Conservation (phyloP, 2,113 vertebrate genomes). For the Chloroceryle aenea region DNA sequence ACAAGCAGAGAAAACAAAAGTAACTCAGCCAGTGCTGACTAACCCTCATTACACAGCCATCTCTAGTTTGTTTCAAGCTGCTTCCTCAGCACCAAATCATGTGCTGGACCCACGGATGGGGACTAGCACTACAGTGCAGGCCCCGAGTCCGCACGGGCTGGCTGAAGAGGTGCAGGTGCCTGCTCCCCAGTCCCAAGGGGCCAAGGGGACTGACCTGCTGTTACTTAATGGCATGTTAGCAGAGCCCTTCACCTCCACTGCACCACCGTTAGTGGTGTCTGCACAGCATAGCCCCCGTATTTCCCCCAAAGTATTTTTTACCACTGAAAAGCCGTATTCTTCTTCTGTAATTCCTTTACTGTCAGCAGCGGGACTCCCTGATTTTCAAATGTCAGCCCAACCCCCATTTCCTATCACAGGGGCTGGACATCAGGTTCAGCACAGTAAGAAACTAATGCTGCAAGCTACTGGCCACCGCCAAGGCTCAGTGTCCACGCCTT, state of each 20-base stretch:
- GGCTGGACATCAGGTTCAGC: neutral
- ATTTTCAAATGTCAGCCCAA: neutral
- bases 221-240: accelerated
- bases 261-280: neutral
- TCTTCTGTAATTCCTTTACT: neutral
- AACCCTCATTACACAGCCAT: accelerated
- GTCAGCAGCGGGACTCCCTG: neutral
- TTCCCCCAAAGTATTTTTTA: neutral
- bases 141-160: neutral
- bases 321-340: neutral
- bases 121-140: neutral
- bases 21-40: neutral
- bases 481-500: neutral
- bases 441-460: too few species aligned
- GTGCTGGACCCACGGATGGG: neutral
- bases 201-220: neutral
- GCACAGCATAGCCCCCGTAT: accelerated
- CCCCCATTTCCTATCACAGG: accelerated
- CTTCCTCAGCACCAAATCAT: accelerated
- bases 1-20: neutral
- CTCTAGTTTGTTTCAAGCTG: neutral
- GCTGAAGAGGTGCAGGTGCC: neutral
- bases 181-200: neutral
- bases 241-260: neutral
- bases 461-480: neutral